Evolutionary conservation across 1,140 invertebrate genomes (phyloP).

Genomic region (Phortica variegata): DNA sequence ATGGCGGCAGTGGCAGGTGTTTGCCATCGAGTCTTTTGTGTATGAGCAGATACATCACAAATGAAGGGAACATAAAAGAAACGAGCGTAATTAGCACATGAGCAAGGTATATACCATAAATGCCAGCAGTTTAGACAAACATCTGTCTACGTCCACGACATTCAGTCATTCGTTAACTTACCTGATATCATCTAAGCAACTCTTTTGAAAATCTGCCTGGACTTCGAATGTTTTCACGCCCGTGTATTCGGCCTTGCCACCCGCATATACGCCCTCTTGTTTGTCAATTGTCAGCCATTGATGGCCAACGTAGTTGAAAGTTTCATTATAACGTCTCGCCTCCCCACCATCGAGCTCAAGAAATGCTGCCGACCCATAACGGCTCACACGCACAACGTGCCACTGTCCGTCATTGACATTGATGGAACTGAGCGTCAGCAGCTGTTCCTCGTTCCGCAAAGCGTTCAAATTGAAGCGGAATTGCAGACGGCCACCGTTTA

Average conservation of each 20-base stretch:
- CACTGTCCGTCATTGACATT: constrained; percentile 71
- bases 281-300: constrained; percentile 67
- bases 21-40: constrained; percentile 66
- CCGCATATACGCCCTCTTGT: constrained; percentile 67
- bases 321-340: constrained; percentile 69
- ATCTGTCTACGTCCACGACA: background rate
- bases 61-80: background rate
- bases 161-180: constrained; percentile 15
- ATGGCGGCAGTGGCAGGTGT: constrained; percentile 65
- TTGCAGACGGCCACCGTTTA: constrained; percentile 63
- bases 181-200: constrained; percentile 58
- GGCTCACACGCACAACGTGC: constrained; percentile 66
- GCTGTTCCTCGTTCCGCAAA: constrained; percentile 61
- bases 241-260: constrained; percentile 68
- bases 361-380: constrained; percentile 67
- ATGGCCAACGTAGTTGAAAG: constrained; percentile 64
- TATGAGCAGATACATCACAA: constrained; percentile 58
- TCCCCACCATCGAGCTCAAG: constrained; percentile 72
- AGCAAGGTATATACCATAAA: background rate
- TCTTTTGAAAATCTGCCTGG: constrained; percentile 65
- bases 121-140: background rate
- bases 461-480: constrained; percentile 69
- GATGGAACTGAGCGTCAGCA: constrained; percentile 62
- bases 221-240: constrained; percentile 65
- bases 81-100: constrained; percentile 4